phyloP scores from a whole-genome alignment of 2,888 invertebrate genomes.

The Elmis aenea region DNA sequence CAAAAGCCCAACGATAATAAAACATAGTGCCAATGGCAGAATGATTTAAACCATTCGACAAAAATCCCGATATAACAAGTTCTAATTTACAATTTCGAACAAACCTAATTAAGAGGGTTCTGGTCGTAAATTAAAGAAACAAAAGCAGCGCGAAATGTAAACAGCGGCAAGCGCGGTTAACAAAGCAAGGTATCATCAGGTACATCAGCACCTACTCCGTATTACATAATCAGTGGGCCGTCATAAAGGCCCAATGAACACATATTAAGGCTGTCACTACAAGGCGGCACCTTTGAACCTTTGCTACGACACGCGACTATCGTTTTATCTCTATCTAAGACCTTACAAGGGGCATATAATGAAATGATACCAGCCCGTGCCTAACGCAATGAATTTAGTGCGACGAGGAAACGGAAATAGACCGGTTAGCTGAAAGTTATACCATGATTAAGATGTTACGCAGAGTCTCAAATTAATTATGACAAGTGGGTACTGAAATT shows the following conservation, averaged over 20 bases:
- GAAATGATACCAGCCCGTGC: too few relatives aligned
- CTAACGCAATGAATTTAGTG: too few relatives aligned
- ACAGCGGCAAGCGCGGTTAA: conserved; percentile 24
- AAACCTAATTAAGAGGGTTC: conserved; percentile 26
- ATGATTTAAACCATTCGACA: too few relatives aligned
- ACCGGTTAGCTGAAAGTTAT: too few relatives aligned
- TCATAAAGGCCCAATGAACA: conserved; percentile 37
- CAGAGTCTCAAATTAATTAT: too few relatives aligned
- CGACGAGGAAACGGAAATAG: too few relatives aligned
- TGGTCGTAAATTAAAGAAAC: conserved; percentile 27
- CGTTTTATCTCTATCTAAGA: conserved; percentile 25
- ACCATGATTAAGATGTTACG: too few relatives aligned
- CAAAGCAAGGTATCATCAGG: conserved; percentile 24
- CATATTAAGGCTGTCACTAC: conserved; percentile 33
- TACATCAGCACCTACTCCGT: conserved; percentile 34
- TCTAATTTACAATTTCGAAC: conserved; percentile 25
- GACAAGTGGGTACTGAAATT: too few relatives aligned
- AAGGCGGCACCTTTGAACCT: conserved; percentile 31
- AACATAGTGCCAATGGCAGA: too few relatives aligned
- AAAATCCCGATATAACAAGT: conserved; percentile 7
- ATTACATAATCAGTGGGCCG: conserved; percentile 35
- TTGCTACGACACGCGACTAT: conserved; percentile 28
- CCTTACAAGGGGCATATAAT: too few relatives aligned
- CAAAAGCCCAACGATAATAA: too few relatives aligned
- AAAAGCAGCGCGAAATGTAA: conserved; percentile 24